Percentiles rank a stretch among this genome's conserved stretches.
phyloP scores from a whole-genome alignment of 2,797 vertebrate genomes.

The Thunnus albacares region DNA sequence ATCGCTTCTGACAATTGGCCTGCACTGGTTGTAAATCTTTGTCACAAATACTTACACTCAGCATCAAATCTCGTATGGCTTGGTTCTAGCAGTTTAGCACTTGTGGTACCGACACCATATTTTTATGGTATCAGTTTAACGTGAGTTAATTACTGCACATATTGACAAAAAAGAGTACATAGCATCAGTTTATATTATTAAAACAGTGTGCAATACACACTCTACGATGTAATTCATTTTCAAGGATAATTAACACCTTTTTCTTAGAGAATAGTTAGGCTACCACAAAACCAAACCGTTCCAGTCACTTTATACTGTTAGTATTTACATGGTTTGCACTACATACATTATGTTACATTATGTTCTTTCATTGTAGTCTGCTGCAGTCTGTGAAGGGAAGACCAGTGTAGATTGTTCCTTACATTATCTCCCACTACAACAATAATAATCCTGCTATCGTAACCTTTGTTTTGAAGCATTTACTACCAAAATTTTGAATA shows the following conservation, averaged over 20 bases:
- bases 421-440: conserved; percentile 8
- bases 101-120: conserved; percentile 19
- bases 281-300: neutral
- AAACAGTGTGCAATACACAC: neutral
- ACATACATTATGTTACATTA: neutral
- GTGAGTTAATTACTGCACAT: conserved; percentile 22
- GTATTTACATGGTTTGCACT: conserved; percentile 4
- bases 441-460: conserved; percentile 38
- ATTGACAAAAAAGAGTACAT: neutral
- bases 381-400: conserved; percentile 2
- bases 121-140: conserved; percentile 35
- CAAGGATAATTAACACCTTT: conserved; percentile 21
- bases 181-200: conserved; percentile 2
- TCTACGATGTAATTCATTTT: conserved; percentile 18
- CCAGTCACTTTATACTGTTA: neutral
- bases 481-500: conserved; percentile 48
- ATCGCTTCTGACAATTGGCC: conserved; percentile 89
- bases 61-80: conserved; percentile 82
- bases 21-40: conserved; percentile 87
- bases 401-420: conserved; percentile 4
- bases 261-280: neutral
- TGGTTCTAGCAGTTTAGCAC: conserved; percentile 62
- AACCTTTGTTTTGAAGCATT: conserved; percentile 40
- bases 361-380: conserved; percentile 11
- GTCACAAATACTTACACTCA: conserved; percentile 85